Evolutionary conservation across 2,113 vertebrate genomes (phyloP).

Genomic region (Stegostoma tigrinum): DNA sequence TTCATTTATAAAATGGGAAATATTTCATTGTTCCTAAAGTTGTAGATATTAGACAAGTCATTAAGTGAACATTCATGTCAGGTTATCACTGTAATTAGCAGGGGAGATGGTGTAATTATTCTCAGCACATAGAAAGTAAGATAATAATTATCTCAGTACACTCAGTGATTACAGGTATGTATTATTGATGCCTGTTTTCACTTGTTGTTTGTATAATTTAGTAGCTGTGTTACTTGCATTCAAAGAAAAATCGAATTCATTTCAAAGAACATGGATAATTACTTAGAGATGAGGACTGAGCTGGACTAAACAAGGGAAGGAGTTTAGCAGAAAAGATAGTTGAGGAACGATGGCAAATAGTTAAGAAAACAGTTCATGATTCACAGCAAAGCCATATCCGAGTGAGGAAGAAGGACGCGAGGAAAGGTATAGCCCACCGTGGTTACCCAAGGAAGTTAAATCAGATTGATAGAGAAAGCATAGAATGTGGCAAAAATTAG

Average conservation of each 20-base stretch:
- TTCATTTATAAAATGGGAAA: no score
- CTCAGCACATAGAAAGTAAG: neutral
- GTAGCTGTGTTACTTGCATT: neutral
- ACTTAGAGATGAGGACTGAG: no score
- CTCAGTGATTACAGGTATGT: conserved; percentile 15
- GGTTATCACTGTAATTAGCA: neutral
- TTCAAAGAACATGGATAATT: neutral
- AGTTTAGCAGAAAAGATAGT: neutral
- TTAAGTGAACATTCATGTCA: neutral
- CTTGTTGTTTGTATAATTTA: neutral
- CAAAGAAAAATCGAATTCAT: neutral
- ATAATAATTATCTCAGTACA: neutral
- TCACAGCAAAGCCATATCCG: no score
- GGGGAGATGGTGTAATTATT: neutral
- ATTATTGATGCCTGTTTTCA: conserved; percentile 4
- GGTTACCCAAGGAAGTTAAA: no score
- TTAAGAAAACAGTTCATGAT: no score
- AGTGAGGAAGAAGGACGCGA: no score
- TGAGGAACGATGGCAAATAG: neutral
- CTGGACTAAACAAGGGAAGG: no score
- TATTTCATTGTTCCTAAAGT: neutral
- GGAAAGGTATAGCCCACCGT: no score
- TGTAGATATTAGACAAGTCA: neutral
- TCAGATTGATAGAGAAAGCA: no score
- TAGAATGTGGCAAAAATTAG: no score